These are phyloP conservation scores for Phymorhynchus buccinoides DNA, from an alignment of 1,140 invertebrate species.

Conservation along the genomic window DNA sequence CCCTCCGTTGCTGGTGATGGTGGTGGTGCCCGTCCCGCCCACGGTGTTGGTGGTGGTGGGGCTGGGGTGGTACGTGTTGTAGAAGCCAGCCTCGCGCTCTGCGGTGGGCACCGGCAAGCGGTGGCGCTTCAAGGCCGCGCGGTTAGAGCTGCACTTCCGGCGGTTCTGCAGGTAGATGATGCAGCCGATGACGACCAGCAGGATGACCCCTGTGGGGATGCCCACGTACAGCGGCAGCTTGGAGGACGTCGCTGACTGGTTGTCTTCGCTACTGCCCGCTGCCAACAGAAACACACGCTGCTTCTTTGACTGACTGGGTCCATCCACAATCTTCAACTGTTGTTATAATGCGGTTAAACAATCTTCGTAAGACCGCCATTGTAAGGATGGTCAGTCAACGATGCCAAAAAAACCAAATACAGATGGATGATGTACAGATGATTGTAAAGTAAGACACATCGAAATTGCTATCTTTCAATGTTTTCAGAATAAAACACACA, in stretches of 20 bases:
- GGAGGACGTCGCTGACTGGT: constrained; percentile 30
- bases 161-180: constrained; percentile 59
- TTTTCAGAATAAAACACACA: no score
- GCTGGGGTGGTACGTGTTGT: constrained; percentile 45
- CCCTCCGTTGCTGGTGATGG: constrained; percentile 44
- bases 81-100: constrained; percentile 57
- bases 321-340: no score
- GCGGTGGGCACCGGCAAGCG: constrained; percentile 64
- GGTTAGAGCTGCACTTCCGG: constrained; percentile 43
- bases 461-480: no score
- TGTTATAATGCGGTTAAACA: no score
- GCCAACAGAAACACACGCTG: not conserved
- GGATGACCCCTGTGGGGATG: constrained; percentile 55
- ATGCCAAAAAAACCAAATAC: no score
- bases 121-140: constrained; percentile 47
- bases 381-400: no score
- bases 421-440: no score
- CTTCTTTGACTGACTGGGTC: no score
- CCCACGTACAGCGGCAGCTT: constrained; percentile 65
- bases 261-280: not conserved
- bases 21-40: constrained; percentile 48
- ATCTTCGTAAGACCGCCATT: no score
- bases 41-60: constrained; percentile 46
- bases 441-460: no score
- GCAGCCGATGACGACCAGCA: constrained; percentile 57